Evolutionary conservation across 1,140 invertebrate species (phyloP), one percentile per base, ranked within the genome.

Genomic region (Aradophagus sp.): DNA sequence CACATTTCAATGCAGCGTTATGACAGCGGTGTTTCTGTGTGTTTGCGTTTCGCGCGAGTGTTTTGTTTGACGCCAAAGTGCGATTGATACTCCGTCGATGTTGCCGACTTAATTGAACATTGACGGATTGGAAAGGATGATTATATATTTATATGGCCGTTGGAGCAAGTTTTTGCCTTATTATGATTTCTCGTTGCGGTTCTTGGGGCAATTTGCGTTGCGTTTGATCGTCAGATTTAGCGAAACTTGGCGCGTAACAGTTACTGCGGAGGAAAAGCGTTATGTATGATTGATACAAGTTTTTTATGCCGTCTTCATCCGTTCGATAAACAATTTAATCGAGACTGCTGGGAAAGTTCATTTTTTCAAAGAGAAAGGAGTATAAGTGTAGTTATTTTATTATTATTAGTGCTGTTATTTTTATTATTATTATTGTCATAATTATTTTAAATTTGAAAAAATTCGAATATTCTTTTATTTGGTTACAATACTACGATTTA

Each of bases 1-100:
- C 29, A 29, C 55, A 56, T 69, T 56, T 56, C 44, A 62, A 69
- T 59, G 34, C 26, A 12, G 6, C 29, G 27, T 29, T 29, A 29
- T 29, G 27, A 29, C 27, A n/a, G 7, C 11, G 27, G 3, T 13
- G 10, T 10, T 6, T 29, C 20, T 14, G 35, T 27, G 26, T 26
- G 12, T 35, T 11, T 48, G 19, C 36, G 20, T 23, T n/a, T 16
- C 3, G n/a, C n/a, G 17, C 20, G 12, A 36, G 38, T 26, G 13
- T 48, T 35, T 42, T 13, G 27, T 55, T 53, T 58, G 34, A 68
- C 55, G 29, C 45, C 16, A 12, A 29, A 32, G 10, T 35, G 20
- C 27, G 27, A 59, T 52, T 35, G 36, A 27, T 41, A 47, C 10
- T 5, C 16, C 13, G 26, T 8, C 38, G 50, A 1, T 20, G 36